Evolutionary conservation across 2,888 invertebrate species (phyloP).

Genomic region (Harpalus rufipes): DNA sequence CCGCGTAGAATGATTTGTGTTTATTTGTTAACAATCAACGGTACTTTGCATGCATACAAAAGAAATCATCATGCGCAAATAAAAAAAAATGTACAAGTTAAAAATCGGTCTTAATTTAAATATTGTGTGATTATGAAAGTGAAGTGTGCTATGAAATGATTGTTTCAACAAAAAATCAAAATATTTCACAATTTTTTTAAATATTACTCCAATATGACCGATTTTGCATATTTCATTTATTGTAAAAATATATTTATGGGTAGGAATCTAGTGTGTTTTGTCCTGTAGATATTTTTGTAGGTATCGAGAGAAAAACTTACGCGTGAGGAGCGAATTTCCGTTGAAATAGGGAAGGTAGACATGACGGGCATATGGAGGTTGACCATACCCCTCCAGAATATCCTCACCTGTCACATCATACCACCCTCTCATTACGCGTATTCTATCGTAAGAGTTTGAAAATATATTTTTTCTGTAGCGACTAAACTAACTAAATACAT

Average conservation of each 20-base stretch:
- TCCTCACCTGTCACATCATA: slow-evolving; percentile 74
- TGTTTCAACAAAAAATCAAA: slow-evolving; percentile 19
- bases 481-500: slow-evolving; percentile 40
- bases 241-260: slow-evolving; percentile 10
- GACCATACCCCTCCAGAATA: slow-evolving; percentile 82
- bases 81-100: slow-evolving; percentile 32
- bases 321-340: slow-evolving; percentile 87
- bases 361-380: slow-evolving; percentile 87
- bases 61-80: slow-evolving; percentile 54
- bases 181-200: slow-evolving; percentile 18
- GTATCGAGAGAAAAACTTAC: slow-evolving; percentile 81
- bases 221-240: slow-evolving; percentile 6
- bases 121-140: slow-evolving; percentile 30
- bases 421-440: slow-evolving; percentile 65
- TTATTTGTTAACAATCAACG: slow-evolving; percentile 51
- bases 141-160: slow-evolving; percentile 51
- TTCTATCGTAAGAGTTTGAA: slow-evolving; percentile 21
- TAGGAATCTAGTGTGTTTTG: slow-evolving; percentile 36
- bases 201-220: slow-evolving; percentile 12
- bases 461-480: slow-evolving; percentile 24
- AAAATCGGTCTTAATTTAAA: slow-evolving; percentile 17
- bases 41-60: slow-evolving; percentile 51
- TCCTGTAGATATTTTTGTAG: slow-evolving; percentile 43
- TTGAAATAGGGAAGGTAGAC: slow-evolving; percentile 91
- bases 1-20: slow-evolving; percentile 21